Conservation (phyloP, 35 echinoderm and acorn worm species). For the Apostichopus parvimensis region DNA sequence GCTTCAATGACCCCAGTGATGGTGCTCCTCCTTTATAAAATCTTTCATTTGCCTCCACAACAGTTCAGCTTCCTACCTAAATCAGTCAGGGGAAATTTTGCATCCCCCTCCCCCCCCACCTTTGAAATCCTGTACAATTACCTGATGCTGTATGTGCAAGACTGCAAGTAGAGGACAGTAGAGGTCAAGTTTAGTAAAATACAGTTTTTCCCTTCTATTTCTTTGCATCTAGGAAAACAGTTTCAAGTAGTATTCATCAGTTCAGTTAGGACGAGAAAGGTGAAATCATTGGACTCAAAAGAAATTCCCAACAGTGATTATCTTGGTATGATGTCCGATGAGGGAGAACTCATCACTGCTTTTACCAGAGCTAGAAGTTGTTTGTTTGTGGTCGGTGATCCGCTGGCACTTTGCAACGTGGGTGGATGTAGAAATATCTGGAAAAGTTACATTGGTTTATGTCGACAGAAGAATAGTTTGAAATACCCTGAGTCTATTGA, state of each 20-base stretch:
- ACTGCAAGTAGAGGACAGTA: no score
- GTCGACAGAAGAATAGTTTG: constrained; percentile 60
- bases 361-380: constrained; percentile 84
- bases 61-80: no score
- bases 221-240: not conserved
- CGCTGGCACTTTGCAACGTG: constrained; percentile 69
- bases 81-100: no score
- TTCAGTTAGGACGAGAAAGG: constrained; percentile 8
- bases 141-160: no score
- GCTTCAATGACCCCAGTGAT: no score
- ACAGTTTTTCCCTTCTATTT: not conserved
- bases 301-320: constrained; percentile 15
- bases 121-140: no score
- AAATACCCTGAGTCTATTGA: not conserved
- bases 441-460: constrained; percentile 71
- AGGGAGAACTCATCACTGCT: constrained; percentile 81
- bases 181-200: no score
- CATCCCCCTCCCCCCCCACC: no score
- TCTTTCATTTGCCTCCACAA: no score
- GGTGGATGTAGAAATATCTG: constrained; percentile 67
- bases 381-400: constrained; percentile 79
- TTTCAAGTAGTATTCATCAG: constrained; percentile 41
- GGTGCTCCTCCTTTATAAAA: no score
- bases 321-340: constrained; percentile 82
- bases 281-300: not conserved